Percentiles rank a stretch among this genome's conserved stretches.
These are phyloP conservation scores for Dinothrombium tinctorium DNA, from an alignment of 1,140 invertebrate genomes.

Conservation along the genomic window DNA sequence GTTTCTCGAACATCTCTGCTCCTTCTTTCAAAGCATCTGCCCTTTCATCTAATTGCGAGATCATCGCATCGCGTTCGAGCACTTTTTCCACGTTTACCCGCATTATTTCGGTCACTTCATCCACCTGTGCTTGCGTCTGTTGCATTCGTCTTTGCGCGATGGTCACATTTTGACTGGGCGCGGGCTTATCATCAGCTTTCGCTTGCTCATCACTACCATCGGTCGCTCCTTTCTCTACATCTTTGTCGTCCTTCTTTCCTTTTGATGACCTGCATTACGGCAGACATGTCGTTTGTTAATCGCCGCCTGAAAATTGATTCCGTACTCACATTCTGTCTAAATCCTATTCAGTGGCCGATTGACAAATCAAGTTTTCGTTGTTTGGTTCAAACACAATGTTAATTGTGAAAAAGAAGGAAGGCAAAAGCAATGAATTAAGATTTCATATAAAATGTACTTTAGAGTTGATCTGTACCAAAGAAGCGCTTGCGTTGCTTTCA, in stretches of 20 bases:
- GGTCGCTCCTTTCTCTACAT: not conserved
- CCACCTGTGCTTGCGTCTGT: constrained; percentile 92
- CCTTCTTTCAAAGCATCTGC: constrained; percentile 13
- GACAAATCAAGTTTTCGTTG: too few relatives aligned
- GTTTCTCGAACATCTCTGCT: constrained; percentile 13
- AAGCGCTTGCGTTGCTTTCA: too few relatives aligned
- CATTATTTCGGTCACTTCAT: constrained; percentile 43
- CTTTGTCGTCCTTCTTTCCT: constrained; percentile 2
- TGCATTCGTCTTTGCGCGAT: constrained; percentile 36
- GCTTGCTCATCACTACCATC: not conserved
- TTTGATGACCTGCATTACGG: not conserved
- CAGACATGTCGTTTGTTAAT: too few relatives aligned
- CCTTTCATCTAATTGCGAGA: constrained; percentile 12
- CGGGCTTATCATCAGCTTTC: constrained; percentile 2
- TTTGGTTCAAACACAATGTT: too few relatives aligned
- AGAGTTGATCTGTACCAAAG: too few relatives aligned
- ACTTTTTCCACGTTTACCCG: constrained; percentile 13
- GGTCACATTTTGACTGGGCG: not conserved
- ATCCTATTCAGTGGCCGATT: too few relatives aligned
- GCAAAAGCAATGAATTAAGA: too few relatives aligned
- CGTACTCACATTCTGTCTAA: too few relatives aligned
- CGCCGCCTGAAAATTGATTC: too few relatives aligned
- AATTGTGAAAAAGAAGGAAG: too few relatives aligned
- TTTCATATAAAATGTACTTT: too few relatives aligned
- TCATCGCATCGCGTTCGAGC: constrained; percentile 13